Percentiles rank a stretch among this genome's conserved stretches.
phyloP scores from a whole-genome alignment of 2,113 vertebrate species.

The Aphyosemion australe region DNA sequence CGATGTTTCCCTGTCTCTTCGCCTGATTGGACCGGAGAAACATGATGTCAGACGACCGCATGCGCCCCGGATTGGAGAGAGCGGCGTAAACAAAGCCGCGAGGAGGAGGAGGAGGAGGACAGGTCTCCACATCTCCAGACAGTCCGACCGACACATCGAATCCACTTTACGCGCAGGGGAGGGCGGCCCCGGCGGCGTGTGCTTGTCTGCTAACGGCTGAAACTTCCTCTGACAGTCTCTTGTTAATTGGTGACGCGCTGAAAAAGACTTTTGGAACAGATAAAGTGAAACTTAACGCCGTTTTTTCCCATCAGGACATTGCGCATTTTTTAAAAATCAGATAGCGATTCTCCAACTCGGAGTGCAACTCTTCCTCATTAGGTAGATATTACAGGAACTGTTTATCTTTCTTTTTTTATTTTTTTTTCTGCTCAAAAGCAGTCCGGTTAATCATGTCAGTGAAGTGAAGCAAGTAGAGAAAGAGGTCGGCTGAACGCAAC shows the following conservation, averaged over 20 bases:
- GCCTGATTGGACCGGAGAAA: constrained; percentile 68
- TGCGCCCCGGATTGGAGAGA: constrained; percentile 75
- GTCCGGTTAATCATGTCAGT: constrained; percentile 19
- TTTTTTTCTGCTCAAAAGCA: constrained; percentile 13
- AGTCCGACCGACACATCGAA: constrained; percentile 68
- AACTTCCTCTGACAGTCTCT: constrained; percentile 66
- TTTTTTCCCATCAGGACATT: constrained; percentile 43
- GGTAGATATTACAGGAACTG: constrained; percentile 1
- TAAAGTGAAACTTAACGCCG: constrained; percentile 47
- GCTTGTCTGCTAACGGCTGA: constrained; percentile 47
- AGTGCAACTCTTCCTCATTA: constrained; percentile 23
- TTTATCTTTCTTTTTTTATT: background rate
- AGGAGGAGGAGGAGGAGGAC: constrained; percentile 76
- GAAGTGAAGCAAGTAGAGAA: constrained; percentile 13
- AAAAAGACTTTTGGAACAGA: constrained; percentile 49
- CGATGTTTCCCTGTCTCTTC: constrained; percentile 45
- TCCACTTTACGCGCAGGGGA: constrained; percentile 70
- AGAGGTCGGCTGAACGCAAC: constrained; percentile 13
- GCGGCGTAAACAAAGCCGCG: constrained; percentile 78
- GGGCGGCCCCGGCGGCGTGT: constrained; percentile 61
- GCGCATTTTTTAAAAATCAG: constrained; percentile 16
- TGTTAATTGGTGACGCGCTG: constrained; percentile 57
- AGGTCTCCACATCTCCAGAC: constrained; percentile 80
- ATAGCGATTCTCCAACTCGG: constrained; percentile 28
- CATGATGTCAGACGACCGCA: constrained; percentile 76